These are phyloP conservation scores for Rutilus rutilus DNA, from an alignment of 2,113 vertebrate genomes.

Conservation along the genomic window DNA sequence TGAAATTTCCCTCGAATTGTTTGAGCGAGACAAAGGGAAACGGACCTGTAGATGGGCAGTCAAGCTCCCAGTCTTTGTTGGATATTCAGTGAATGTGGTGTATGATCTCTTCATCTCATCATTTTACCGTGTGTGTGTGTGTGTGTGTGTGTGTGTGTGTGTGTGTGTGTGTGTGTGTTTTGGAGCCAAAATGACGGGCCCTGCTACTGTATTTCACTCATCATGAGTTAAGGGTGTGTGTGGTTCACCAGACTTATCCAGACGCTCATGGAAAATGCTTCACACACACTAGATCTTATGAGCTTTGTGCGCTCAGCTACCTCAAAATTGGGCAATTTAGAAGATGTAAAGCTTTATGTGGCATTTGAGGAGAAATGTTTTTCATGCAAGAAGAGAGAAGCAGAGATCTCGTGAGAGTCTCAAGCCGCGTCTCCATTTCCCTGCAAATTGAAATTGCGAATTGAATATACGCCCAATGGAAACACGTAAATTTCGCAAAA, in stretches of 20 bases:
- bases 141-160: conserved; percentile 36
- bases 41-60: background rate
- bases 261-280: conserved; percentile 67
- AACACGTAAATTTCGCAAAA: too few relatives aligned
- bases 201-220: conserved; percentile 64
- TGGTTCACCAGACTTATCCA: conserved; percentile 60
- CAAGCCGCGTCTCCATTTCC: too few relatives aligned
- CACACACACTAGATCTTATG: conserved; percentile 12
- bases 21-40: background rate
- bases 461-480: too few relatives aligned
- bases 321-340: background rate
- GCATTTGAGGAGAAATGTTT: background rate
- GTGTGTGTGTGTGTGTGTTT: conserved; percentile 40
- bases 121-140: conserved; percentile 29
- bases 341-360: conserved; percentile 9
- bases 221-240: conserved; percentile 59
- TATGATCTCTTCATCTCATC: background rate
- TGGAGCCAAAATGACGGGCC: conserved; percentile 60
- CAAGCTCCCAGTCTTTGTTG: background rate
- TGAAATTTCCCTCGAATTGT: background rate
- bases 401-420: background rate
- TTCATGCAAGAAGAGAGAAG: background rate
- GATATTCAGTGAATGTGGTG: background rate
- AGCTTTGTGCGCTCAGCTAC: conserved; percentile 6
- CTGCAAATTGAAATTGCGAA: too few relatives aligned